Evolutionary conservation across 2,113 vertebrate species (phyloP).

Genomic region (Gobio gobio): DNA sequence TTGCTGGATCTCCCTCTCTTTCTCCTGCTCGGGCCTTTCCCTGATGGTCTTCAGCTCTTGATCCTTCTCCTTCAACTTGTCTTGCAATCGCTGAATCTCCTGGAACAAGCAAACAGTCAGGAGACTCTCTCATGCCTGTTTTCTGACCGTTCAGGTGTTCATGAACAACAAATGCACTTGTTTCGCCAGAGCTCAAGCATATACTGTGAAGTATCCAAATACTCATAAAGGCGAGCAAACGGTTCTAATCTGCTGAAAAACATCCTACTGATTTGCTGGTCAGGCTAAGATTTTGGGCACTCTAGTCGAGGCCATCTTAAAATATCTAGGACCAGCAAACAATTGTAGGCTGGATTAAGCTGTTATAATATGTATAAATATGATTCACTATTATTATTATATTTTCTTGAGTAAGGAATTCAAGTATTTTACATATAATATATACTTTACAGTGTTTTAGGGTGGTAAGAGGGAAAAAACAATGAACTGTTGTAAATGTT

Average conservation of each 20-base stretch:
- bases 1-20: slow-evolving; percentile 78
- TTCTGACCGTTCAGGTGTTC: not conserved
- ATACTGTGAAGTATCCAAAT: not conserved
- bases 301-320: not conserved
- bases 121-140: not conserved
- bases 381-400: not conserved
- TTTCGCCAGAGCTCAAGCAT: not conserved
- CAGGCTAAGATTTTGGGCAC: not conserved
- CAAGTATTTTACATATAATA: not conserved
- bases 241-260: not conserved
- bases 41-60: slow-evolving; percentile 73
- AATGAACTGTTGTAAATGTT: not conserved
- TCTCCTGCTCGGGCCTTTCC: slow-evolving; percentile 76
- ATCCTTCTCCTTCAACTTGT: slow-evolving; percentile 79
- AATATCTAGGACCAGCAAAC: not conserved
- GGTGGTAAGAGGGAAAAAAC: not conserved
- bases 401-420: not conserved
- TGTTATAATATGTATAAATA: not conserved
- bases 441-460: not conserved
- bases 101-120: slow-evolving; percentile 58
- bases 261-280: not conserved
- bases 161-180: not conserved
- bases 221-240: not conserved
- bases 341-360: not conserved
- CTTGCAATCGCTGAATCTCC: slow-evolving; percentile 82